Percentiles rank a stretch among this genome's conserved stretches.
These are phyloP conservation scores for Cataglyphis hispanica DNA, from an alignment of 1,140 invertebrate genomes.

Conservation along the genomic window DNA sequence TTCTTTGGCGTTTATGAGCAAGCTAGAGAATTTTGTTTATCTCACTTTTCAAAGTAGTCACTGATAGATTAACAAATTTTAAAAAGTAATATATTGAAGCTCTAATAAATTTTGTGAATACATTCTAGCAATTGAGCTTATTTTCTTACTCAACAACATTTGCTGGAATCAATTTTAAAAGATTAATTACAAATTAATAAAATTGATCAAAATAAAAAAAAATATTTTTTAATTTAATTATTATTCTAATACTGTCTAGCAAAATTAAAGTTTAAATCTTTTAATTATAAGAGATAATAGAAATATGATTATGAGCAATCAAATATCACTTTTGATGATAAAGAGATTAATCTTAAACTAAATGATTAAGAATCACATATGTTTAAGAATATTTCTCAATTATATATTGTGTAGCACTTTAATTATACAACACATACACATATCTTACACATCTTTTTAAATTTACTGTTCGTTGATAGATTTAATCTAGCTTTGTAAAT, in stretches of 20 bases:
- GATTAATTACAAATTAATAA: constrained; percentile 19
- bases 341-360: background rate
- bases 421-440: constrained; percentile 4
- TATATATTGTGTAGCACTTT: background rate
- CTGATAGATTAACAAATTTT: background rate
- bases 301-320: background rate
- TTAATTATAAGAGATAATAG: background rate
- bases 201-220: constrained; percentile 23
- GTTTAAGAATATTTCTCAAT: constrained; percentile 21
- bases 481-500: background rate
- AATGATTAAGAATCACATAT: background rate
- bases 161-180: background rate
- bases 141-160: background rate
- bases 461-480: background rate
- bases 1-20: constrained; percentile 98
- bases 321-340: background rate
- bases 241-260: background rate
- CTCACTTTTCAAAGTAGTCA: constrained; percentile 24
- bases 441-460: background rate
- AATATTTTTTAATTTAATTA: constrained; percentile 11
- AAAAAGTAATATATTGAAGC: constrained; percentile 13
- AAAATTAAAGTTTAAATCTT: constrained; percentile 9
- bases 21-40: constrained; percentile 79
- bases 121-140: background rate
- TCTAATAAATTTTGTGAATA: constrained; percentile 18